Conservation (phyloP, 2,113 vertebrate species). For the Entelurus aequoreus region DNA sequence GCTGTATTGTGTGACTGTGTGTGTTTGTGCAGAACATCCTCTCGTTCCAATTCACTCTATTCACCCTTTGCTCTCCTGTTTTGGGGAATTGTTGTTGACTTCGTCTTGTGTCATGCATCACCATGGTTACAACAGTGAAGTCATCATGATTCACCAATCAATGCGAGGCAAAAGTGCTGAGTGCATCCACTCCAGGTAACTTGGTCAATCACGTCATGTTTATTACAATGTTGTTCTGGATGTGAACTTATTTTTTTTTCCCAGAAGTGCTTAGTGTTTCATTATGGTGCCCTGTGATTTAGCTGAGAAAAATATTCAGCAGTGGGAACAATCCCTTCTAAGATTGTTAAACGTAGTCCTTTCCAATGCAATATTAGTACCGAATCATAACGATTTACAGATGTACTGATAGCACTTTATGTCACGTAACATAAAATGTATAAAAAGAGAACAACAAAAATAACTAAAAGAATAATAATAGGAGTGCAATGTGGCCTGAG, state of each 20-base stretch:
- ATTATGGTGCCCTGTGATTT: too few relatives aligned
- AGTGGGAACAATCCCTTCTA: too few relatives aligned
- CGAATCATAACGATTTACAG: neutral
- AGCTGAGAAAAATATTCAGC: too few relatives aligned
- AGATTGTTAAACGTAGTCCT: neutral
- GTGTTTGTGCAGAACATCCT: conserved; percentile 19
- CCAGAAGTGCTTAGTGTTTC: too few relatives aligned
- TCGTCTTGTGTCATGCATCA: conserved; percentile 83
- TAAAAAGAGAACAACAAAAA: neutral
- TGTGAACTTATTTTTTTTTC: neutral
- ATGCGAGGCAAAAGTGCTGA: conserved; percentile 97
- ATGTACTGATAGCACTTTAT: neutral
- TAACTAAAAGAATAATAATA: neutral
- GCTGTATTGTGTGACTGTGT: conserved; percentile 9
- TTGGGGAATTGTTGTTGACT: conserved; percentile 71
- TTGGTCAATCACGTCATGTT: conserved; percentile 40
- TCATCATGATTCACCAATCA: conserved; percentile 96
- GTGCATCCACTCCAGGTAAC: conserved; percentile 97
- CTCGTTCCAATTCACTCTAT: conserved; percentile 54
- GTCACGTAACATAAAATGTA: too few relatives aligned
- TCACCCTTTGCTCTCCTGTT: conserved; percentile 62
- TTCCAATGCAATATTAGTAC: neutral
- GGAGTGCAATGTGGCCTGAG: conserved; percentile 19
- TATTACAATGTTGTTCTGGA: neutral
- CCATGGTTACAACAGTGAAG: conserved; percentile 96